Base-by-base conservation (phyloP, 2,797 vertebrate genomes). In the Propithecus perrieri region DNA sequence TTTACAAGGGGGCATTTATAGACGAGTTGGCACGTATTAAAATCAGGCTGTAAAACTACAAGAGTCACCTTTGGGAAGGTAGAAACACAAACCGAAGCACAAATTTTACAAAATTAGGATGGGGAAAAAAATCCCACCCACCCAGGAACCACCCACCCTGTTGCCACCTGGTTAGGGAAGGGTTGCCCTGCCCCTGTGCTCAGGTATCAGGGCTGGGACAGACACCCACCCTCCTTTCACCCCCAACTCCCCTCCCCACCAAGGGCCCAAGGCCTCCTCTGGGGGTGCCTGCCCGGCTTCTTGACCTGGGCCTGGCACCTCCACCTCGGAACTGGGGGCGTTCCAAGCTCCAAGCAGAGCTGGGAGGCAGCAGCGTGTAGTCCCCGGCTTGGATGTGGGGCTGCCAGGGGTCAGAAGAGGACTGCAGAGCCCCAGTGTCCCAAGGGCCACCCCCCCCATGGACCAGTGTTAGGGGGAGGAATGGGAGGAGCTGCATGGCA, bases 1-100 rank as follows among this genome's bases (percentile, higher is more conserved):
- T 97, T 92, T 97, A 97, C 97, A 97, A 98, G 97, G 96, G 84
- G 59, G 89, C 97, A 92, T 98, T 98, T 98, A 98, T 95, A 93
- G 63, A 86, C 81, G 95, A 97, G 91, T 96, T 97, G 98, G 98
- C 98, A 97, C 97, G 3, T 97, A 80, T 97, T 97, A 97, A 98
- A 97, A 92, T 92, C 96, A 93, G 94, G 79, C 96, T 50, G 85
- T 98, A 97, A 98, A 98, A 96, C 96, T 89, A 75, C 2, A 43
- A 7, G 89, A n/a, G 41, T 55, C 57, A 57, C 91, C 72, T 94
- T 46, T 28, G 87, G 79, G 84, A 88, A 85, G 28, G 41, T 30
- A 48, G 1, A 85, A 61, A 67, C 15, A 13, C 35, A 63, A 80
- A 46, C 30, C 7, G 1, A 50, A 72, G 30, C 46, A n/a, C 46